Evolutionary conservation across 2,888 invertebrate species (phyloP).

Genomic region (Philonicus albiceps): DNA sequence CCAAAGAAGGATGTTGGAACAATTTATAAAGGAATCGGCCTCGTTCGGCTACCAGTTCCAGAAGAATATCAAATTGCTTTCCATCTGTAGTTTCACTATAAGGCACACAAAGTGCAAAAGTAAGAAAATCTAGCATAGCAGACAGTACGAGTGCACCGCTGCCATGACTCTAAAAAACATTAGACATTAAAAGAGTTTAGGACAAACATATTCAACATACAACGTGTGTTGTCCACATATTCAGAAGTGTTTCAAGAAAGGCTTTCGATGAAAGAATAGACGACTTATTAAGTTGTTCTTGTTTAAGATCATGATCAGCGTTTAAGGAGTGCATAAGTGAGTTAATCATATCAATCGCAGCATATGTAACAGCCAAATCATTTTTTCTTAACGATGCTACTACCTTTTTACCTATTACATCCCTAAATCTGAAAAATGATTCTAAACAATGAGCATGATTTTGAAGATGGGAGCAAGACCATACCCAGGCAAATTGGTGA

Average conservation of each 20-base stretch:
- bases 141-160: conserved; percentile 96
- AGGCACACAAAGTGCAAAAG: conserved; percentile 97
- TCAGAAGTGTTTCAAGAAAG: conserved; percentile 91
- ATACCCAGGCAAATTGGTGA: conserved; percentile 87
- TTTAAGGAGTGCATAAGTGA: conserved; percentile 99
- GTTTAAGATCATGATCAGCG: conserved; percentile 93
- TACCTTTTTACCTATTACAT: conserved; percentile 92
- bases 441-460: background rate
- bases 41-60: conserved; percentile 92
- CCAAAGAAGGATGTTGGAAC: conserved; percentile 88
- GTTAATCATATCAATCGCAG: conserved; percentile 96
- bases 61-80: conserved; percentile 89
- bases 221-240: conserved; percentile 95
- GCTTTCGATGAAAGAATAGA: conserved; percentile 89
- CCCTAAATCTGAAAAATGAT: conserved; percentile 77
- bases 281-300: conserved; percentile 98
- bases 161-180: conserved; percentile 75
- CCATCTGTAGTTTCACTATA: conserved; percentile 99
- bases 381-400: conserved; percentile 88
- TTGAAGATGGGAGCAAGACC: background rate
- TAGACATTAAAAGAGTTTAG: background rate
- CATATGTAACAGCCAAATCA: conserved; percentile 90
- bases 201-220: conserved; percentile 66
- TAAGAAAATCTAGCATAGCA: conserved; percentile 97
- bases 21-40: conserved; percentile 91